Percentiles rank a stretch among this genome's conserved stretches.
Conservation (phyloP, 2,113 vertebrate species). For the Brienomyrus brachyistius region DNA sequence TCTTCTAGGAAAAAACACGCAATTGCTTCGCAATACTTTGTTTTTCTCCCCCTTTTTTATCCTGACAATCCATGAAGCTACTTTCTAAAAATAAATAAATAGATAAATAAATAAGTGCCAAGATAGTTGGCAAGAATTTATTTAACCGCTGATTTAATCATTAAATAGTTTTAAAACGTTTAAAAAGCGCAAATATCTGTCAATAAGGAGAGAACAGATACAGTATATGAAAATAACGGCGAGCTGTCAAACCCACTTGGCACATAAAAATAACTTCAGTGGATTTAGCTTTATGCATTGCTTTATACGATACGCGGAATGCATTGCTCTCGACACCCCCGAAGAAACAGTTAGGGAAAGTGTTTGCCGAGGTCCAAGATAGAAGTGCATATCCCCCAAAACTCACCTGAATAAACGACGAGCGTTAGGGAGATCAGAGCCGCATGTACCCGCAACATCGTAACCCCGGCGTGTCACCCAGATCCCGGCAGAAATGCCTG, state of each 20-base stretch:
- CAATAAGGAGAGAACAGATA: not conserved
- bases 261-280: not conserved
- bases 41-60: not conserved
- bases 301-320: not conserved
- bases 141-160: not conserved
- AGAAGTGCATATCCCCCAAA: not conserved
- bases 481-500: constrained; percentile 11
- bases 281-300: not conserved
- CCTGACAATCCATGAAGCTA: not conserved
- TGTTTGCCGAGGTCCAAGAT: not conserved
- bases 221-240: not conserved
- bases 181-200: not conserved
- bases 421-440: constrained; percentile 46
- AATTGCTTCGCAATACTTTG: not conserved
- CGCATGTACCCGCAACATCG: constrained; percentile 54
- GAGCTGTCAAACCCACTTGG: not conserved
- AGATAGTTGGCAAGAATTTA: not conserved
- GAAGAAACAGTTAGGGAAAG: not conserved
- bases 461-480: constrained; percentile 31
- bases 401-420: constrained; percentile 53
- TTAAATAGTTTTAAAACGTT: not conserved
- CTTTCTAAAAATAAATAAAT: not conserved
- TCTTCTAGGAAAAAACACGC: not conserved
- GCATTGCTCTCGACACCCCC: not conserved
- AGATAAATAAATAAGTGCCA: not conserved